A percentile compares a stretch with the other conserved stretches of the same genome.
Evolutionary conservation across 2,888 invertebrate species (phyloP).

Genomic region (Zhengitettix transpicula): DNA sequence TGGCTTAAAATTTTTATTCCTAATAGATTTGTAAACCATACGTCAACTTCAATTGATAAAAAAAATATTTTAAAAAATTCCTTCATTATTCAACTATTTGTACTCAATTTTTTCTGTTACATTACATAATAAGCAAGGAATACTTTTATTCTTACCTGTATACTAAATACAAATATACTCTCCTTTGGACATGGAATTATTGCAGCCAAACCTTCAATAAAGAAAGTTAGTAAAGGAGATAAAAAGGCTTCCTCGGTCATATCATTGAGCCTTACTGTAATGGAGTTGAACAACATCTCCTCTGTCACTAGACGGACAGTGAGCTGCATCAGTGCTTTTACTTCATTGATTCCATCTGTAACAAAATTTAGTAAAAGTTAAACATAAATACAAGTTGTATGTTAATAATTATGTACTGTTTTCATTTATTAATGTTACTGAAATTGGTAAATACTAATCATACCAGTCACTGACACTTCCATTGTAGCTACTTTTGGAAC

Average conservation of each 20-base stretch:
- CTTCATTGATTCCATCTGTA: constrained; percentile 81
- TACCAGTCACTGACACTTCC: constrained; percentile 79
- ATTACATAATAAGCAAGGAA: no score
- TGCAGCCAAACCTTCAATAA: constrained; percentile 78
- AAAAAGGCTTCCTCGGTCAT: constrained; percentile 88
- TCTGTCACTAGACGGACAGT: constrained; percentile 82
- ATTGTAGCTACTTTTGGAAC: constrained; percentile 85
- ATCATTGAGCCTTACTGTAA: constrained; percentile 80
- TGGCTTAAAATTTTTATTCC: no score
- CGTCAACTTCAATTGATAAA: no score
- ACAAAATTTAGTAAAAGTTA: constrained; percentile 5
- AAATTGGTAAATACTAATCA: not conserved
- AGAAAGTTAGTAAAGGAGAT: constrained; percentile 72
- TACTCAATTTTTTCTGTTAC: no score
- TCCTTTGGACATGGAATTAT: constrained; percentile 85
- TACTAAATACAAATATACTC: constrained; percentile 81
- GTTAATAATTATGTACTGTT: no score
- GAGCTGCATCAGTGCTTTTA: constrained; percentile 81
- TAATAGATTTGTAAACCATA: no score
- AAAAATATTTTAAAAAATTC: no score
- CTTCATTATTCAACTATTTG: no score
- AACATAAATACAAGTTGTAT: not conserved
- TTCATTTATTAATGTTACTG: not conserved
- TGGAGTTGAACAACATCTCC: constrained; percentile 86
- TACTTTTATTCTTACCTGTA: constrained; percentile 36